Conservation (phyloP, 2,888 invertebrate genomes). For the Sinopyrophorus schimmeli region DNA sequence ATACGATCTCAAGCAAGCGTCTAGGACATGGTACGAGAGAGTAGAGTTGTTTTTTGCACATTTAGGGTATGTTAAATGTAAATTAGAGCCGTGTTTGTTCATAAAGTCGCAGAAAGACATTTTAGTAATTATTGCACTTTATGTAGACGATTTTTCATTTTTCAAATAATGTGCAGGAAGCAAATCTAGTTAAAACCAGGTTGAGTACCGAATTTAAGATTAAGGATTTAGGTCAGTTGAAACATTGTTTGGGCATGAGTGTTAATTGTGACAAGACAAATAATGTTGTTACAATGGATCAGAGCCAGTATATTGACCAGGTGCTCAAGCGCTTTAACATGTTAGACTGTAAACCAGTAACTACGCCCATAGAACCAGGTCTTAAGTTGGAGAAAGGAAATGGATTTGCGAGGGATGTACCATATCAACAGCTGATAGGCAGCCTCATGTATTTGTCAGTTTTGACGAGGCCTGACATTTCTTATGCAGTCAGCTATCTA, state of each 20-base stretch:
- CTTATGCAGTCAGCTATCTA: conserved; percentile 32
- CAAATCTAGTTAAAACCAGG: too few relatives aligned
- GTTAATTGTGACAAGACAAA: too few relatives aligned
- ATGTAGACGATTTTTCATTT: conserved; percentile 19
- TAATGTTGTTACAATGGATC: conserved; percentile 29
- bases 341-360: conserved; percentile 26
- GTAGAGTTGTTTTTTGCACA: conserved; percentile 11
- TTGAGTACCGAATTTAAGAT: too few relatives aligned
- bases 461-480: conserved; percentile 35
- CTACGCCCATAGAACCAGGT: conserved; percentile 34
- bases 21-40: conserved; percentile 10
- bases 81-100: conserved; percentile 16
- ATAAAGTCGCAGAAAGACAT: conserved; percentile 6
- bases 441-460: conserved; percentile 30
- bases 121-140: conserved; percentile 7
- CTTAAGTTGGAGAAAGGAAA: too few relatives aligned
- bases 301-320: conserved; percentile 31
- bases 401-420: too few relatives aligned
- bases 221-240: too few relatives aligned
- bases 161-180: too few relatives aligned
- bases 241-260: too few relatives aligned
- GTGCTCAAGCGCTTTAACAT: conserved; percentile 34
- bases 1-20: conserved; percentile 19
- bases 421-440: conserved; percentile 31
- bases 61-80: conserved; percentile 19